Percentiles rank a stretch among this genome's conserved stretches.
Evolutionary conservation across 2,888 invertebrate species (phyloP).

Genomic region (Diachrysia chrysitis): DNA sequence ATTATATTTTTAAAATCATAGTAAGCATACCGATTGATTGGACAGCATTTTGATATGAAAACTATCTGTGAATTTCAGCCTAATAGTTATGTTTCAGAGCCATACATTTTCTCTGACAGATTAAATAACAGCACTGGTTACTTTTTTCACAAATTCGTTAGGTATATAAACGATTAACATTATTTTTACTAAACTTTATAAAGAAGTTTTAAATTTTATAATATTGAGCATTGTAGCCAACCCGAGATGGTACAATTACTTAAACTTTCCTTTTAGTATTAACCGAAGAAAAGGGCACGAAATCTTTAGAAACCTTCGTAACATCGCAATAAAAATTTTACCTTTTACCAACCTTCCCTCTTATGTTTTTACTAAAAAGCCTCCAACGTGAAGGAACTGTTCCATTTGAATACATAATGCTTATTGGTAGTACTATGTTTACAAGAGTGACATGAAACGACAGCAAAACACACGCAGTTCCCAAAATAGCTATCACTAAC

Average conservation of each 20-base stretch:
- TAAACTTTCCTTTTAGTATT: slow-evolving; percentile 15
- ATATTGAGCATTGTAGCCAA: background rate
- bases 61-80: too few species aligned
- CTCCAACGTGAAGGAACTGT: slow-evolving; percentile 21
- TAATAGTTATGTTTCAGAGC: too few species aligned
- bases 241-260: slow-evolving; percentile 17
- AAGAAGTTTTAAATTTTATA: background rate
- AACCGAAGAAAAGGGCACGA: slow-evolving; percentile 27
- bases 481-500: slow-evolving; percentile 17
- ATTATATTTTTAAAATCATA: too few species aligned
- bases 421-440: slow-evolving; percentile 17
- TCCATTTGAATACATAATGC: slow-evolving; percentile 10
- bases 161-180: too few species aligned
- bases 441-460: slow-evolving; percentile 1
- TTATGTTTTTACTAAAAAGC: slow-evolving; percentile 9
- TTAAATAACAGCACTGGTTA: too few species aligned
- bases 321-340: slow-evolving; percentile 19
- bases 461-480: slow-evolving; percentile 19
- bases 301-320: slow-evolving; percentile 15
- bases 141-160: too few species aligned
- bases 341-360: slow-evolving; percentile 18
- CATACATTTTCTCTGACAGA: too few species aligned
- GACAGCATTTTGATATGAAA: too few species aligned
- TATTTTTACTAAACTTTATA: background rate
- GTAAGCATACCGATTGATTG: too few species aligned